A percentile compares a stretch with the other conserved stretches of the same genome.
Evolutionary conservation across 2,797 vertebrate species (phyloP).

Genomic region (Hippoglossus hippoglossus): DNA sequence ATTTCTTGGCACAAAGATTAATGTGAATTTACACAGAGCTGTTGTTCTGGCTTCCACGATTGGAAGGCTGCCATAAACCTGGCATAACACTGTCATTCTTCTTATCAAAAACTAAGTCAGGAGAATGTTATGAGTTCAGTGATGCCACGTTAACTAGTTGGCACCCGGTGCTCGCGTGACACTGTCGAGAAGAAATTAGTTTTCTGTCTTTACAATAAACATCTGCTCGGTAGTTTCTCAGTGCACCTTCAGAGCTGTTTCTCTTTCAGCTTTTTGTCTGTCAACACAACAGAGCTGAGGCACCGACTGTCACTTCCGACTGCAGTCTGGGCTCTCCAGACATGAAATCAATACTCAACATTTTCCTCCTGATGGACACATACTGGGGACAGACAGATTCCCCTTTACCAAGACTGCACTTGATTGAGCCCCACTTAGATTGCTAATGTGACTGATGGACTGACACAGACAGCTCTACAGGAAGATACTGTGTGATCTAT

Average conservation of each 20-base stretch:
- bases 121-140: slow-evolving; percentile 52
- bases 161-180: slow-evolving; percentile 31
- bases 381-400: slow-evolving; percentile 71
- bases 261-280: slow-evolving; percentile 53
- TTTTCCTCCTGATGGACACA: slow-evolving; percentile 83
- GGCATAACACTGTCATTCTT: slow-evolving; percentile 58
- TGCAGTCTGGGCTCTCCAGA: slow-evolving; percentile 73
- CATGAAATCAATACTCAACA: slow-evolving; percentile 83
- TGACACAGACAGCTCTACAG: slow-evolving; percentile 62
- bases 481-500: slow-evolving; percentile 62
- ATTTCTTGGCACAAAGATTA: slow-evolving; percentile 59
- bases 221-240: slow-evolving; percentile 48
- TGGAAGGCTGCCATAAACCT: slow-evolving; percentile 65
- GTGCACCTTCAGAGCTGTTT: slow-evolving; percentile 52
- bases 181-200: slow-evolving; percentile 52
- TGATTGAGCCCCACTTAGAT: slow-evolving; percentile 80
- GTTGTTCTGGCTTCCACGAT: slow-evolving; percentile 54
- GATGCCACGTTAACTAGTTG: slow-evolving; percentile 49
- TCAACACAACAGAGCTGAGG: slow-evolving; percentile 70
- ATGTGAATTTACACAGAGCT: slow-evolving; percentile 61
- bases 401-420: slow-evolving; percentile 68
- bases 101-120: slow-evolving; percentile 52
- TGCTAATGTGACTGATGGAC: slow-evolving; percentile 80
- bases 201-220: slow-evolving; percentile 56
- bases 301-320: slow-evolving; percentile 78